Conservation (phyloP, 2,113 vertebrate species). For the Elephas maximus region DNA sequence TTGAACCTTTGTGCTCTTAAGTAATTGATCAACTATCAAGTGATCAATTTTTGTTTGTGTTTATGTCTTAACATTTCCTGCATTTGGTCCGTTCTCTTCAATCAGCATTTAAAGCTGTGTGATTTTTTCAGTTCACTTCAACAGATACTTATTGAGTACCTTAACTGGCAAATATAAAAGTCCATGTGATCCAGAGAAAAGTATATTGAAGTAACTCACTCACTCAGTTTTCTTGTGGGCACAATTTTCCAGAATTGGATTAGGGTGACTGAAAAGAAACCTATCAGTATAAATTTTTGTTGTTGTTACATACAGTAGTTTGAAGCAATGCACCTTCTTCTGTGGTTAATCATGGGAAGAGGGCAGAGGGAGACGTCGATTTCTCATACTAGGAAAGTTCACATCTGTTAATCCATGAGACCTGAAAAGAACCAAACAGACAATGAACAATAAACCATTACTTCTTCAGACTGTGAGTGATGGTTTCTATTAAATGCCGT, state of each 20-base stretch:
- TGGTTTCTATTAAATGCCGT: conserved; percentile 9
- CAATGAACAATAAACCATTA: conserved; percentile 43
- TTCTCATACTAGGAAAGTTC: neutral
- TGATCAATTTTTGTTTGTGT: conserved; percentile 36
- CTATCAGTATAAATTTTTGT: neutral
- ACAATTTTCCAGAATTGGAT: neutral
- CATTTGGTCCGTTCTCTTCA: neutral
- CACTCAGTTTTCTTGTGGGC: neutral
- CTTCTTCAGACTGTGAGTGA: conserved; percentile 4
- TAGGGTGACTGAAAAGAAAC: neutral
- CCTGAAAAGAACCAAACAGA: neutral
- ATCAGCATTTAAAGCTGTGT: neutral
- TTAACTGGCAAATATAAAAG: conserved; percentile 51
- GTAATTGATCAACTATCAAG: neutral
- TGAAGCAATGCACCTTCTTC: neutral
- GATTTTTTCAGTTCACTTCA: neutral
- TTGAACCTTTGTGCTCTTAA: neutral
- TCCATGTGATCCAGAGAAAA: neutral
- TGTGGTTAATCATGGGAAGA: conserved; percentile 22
- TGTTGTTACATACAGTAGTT: neutral
- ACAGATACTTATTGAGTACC: neutral
- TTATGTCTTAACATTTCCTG: conserved; percentile 21
- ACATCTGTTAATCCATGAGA: neutral
- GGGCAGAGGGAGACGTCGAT: neutral
- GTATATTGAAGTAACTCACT: neutral